Conservation (phyloP, 2,888 invertebrate genomes). For the Melanophora roralis region DNA sequence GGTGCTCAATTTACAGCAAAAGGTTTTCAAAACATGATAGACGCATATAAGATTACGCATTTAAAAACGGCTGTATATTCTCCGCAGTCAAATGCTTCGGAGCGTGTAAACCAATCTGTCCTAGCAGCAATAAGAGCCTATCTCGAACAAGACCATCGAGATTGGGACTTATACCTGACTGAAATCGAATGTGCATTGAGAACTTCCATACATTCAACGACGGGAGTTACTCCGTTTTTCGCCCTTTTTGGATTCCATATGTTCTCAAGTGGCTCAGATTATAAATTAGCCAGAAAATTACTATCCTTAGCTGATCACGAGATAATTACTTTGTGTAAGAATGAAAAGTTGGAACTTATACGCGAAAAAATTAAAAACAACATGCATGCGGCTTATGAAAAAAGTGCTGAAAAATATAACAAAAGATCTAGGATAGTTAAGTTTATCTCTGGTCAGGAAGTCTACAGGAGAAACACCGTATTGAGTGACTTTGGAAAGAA, state of each 20-base stretch:
- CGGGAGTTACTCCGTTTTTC: background rate
- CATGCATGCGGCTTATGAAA: background rate
- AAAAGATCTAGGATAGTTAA: background rate
- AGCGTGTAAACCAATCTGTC: conserved; percentile 68
- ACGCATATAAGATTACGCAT: background rate
- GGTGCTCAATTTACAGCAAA: conserved; percentile 51
- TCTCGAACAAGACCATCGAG: conserved; percentile 38
- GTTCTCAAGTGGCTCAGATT: background rate
- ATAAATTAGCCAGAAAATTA: conserved; percentile 10
- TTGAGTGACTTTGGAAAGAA: conserved; percentile 17
- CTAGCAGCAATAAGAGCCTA: conserved; percentile 65
- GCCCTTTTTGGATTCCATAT: background rate
- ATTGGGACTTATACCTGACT: conserved; percentile 46
- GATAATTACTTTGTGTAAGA: background rate
- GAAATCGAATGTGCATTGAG: conserved; percentile 45
- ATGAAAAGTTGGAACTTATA: background rate
- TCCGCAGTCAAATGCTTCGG: conserved; percentile 70
- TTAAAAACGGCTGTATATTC: conserved; percentile 63
- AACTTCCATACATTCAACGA: conserved; percentile 8
- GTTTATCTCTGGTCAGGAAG: conserved; percentile 5
- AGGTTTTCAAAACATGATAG: background rate
- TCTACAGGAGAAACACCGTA: conserved; percentile 6
- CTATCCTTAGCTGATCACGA: background rate
- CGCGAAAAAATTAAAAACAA: background rate
- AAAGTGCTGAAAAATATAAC: background rate